A percentile compares a stretch with the other conserved stretches of the same genome.
Conservation (phyloP, 2,113 vertebrate species). For the Cathartes aura region DNA sequence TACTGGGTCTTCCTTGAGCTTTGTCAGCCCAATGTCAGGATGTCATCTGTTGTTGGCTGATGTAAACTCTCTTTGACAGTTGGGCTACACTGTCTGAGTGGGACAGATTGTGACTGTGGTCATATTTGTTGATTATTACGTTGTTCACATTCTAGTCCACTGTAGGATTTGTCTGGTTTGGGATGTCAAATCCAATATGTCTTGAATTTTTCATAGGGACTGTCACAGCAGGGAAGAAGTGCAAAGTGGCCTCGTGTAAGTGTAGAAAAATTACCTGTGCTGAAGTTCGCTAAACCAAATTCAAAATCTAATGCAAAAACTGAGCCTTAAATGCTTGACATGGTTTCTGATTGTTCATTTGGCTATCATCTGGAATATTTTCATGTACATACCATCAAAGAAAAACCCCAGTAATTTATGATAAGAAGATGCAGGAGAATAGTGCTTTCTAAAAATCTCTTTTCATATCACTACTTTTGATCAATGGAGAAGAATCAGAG, state of each 20-base stretch:
- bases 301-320: background rate
- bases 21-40: background rate
- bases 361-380: background rate
- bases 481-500: background rate
- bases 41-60: background rate
- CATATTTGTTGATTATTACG: background rate
- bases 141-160: background rate
- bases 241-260: background rate
- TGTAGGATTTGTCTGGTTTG: background rate
- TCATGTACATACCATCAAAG: background rate
- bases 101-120: background rate
- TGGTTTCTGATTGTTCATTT: background rate
- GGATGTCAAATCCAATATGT: background rate
- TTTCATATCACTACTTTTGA: background rate
- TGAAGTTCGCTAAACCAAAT: background rate
- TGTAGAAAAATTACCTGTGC: background rate
- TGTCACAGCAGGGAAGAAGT: background rate
- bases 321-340: background rate
- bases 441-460: background rate
- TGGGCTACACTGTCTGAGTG: background rate
- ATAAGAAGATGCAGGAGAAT: background rate
- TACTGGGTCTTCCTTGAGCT: background rate
- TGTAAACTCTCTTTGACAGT: background rate
- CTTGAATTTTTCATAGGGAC: background rate
- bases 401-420: background rate